Evolutionary conservation across 2,888 invertebrate genomes (phyloP).

Genomic region (Scaptomyza polygonia): DNA sequence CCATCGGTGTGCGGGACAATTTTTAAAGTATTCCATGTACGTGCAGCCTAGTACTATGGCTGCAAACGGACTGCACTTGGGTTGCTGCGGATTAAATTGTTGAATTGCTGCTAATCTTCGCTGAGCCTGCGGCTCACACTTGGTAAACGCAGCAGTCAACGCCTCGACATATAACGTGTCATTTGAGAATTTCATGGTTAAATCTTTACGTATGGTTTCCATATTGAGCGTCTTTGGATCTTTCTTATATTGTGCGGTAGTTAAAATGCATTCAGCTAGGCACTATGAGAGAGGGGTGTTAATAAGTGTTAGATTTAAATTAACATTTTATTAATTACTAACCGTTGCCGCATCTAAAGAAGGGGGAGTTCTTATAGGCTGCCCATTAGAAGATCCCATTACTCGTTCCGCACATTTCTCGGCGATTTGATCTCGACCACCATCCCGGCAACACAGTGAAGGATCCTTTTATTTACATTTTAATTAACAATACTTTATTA

Average conservation of each 20-base stretch:
- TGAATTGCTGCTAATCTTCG: conserved; percentile 65
- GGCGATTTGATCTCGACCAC: conserved; percentile 76
- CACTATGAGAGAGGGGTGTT: conserved; percentile 62
- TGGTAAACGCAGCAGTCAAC: conserved; percentile 75
- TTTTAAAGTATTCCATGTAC: conserved; percentile 83
- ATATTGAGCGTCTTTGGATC: conserved; percentile 66
- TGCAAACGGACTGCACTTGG: conserved; percentile 80
- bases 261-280: conserved; percentile 82
- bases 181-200: conserved; percentile 72
- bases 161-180: conserved; percentile 77
- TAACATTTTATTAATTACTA: conserved; percentile 11
- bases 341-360: conserved; percentile 78
- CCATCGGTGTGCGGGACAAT: conserved; percentile 82
- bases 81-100: conserved; percentile 52
- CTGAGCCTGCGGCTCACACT: conserved; percentile 77
- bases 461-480: conserved; percentile 72
- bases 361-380: conserved; percentile 52
- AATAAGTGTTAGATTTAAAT: background rate
- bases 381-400: conserved; percentile 66
- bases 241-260: conserved; percentile 74
- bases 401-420: conserved; percentile 75
- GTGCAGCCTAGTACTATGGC: conserved; percentile 82
- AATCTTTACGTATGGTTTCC: conserved; percentile 63
- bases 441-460: conserved; percentile 80
- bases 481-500: background rate